Percentiles rank a stretch among this genome's conserved stretches.
Conservation (phyloP, 2,888 invertebrate genomes). For the Encarsia formosa region DNA sequence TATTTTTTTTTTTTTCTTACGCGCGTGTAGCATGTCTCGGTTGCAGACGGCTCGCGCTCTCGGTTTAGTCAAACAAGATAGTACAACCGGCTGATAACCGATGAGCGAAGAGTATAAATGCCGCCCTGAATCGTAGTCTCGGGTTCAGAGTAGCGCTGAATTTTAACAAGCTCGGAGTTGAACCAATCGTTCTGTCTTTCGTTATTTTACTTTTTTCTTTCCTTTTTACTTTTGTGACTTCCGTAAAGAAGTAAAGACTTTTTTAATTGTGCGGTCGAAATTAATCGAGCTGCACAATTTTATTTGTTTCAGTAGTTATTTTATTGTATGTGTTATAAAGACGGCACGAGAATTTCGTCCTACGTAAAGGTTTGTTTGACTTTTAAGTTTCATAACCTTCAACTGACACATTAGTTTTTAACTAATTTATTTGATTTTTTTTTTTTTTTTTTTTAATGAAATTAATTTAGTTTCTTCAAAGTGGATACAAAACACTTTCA, state of each 20-base stretch:
- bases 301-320: conserved; percentile 18
- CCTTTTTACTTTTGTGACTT: background rate
- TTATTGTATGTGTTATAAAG: conserved; percentile 41
- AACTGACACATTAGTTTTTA: no score
- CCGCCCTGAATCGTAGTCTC: conserved; percentile 40
- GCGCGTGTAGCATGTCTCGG: no score
- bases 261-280: conserved; percentile 16
- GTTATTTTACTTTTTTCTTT: background rate
- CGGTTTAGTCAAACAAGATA: no score
- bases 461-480: no score
- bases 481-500: no score
- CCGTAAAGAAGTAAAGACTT: background rate
- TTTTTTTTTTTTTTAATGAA: no score
- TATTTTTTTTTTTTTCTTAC: no score
- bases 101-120: conserved; percentile 48
- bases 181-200: background rate
- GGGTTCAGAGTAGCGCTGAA: conserved; percentile 39
- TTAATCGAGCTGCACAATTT: conserved; percentile 13
- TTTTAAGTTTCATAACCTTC: no score
- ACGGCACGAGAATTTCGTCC: conserved; percentile 65
- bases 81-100: conserved; percentile 46
- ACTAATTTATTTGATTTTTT: no score
- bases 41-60: no score
- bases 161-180: conserved; percentile 23
- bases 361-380: conserved; percentile 52